Percentiles rank a stretch among this genome's conserved stretches.
These are phyloP conservation scores for Augochlorella aurata DNA, from an alignment of 2,888 invertebrate species.

Conservation along the genomic window DNA sequence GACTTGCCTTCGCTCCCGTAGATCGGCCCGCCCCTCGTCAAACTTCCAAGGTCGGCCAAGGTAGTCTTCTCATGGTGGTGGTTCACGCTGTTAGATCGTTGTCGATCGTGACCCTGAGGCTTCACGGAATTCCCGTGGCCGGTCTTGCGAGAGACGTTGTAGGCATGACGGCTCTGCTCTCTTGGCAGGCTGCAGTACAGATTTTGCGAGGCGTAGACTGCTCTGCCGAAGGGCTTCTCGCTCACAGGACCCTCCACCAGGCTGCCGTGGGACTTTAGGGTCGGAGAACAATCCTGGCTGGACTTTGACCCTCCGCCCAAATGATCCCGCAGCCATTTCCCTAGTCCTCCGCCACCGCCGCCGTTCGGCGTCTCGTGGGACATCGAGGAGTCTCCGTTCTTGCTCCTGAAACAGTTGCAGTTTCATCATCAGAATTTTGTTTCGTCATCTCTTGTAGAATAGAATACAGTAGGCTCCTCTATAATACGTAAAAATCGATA, in stretches of 20 bases:
- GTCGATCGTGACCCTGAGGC: slow-evolving; percentile 66
- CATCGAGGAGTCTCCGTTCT: slow-evolving; percentile 61
- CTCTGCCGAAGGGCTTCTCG: slow-evolving; percentile 66
- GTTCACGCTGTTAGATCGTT: slow-evolving; percentile 67
- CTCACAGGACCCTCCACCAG: slow-evolving; percentile 38
- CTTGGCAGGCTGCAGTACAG: slow-evolving; percentile 79
- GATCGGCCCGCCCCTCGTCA: slow-evolving; percentile 69
- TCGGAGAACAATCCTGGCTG: slow-evolving; percentile 65
- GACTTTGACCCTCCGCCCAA: slow-evolving; percentile 73
- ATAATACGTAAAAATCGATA: too few relatives aligned
- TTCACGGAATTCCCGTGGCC: slow-evolving; percentile 56
- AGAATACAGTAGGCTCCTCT: too few relatives aligned
- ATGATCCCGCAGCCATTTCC: slow-evolving; percentile 80
- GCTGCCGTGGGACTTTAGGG: slow-evolving; percentile 55
- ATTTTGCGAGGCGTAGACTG: slow-evolving; percentile 76
- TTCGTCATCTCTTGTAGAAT: too few relatives aligned
- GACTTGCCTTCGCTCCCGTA: slow-evolving; percentile 77
- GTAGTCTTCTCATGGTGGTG: slow-evolving; percentile 62
- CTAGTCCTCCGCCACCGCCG: slow-evolving; percentile 74
- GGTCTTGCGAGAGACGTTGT: slow-evolving; percentile 63
- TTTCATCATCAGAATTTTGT: too few relatives aligned
- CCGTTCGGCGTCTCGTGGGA: slow-evolving; percentile 54
- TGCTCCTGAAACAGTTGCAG: slow-evolving; percentile 64
- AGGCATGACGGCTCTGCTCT: slow-evolving; percentile 71
- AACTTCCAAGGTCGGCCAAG: slow-evolving; percentile 62